Percentiles rank a stretch among this genome's conserved stretches.
These are phyloP conservation scores for Chaetura pelagica DNA, from an alignment of 2,113 vertebrate genomes.

Conservation along the genomic window DNA sequence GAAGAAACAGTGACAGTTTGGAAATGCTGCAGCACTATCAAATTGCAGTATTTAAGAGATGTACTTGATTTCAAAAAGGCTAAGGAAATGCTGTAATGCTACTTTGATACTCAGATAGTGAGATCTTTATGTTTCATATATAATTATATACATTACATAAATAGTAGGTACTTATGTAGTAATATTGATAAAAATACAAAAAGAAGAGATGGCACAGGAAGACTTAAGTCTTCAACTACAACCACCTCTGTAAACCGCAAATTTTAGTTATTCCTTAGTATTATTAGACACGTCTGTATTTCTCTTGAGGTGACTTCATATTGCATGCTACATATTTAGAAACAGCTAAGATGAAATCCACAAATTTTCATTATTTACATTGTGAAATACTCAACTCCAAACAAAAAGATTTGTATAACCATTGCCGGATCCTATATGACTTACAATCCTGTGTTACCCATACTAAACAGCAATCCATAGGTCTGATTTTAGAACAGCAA, in stretches of 20 bases:
- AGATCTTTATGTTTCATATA: neutral
- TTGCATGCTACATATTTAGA: neutral
- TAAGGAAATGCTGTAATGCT: neutral
- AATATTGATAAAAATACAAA: neutral
- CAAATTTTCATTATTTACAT: neutral
- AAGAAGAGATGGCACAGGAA: neutral
- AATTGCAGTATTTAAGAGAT: neutral
- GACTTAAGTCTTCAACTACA: neutral
- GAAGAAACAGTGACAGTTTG: neutral
- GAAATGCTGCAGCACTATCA: neutral
- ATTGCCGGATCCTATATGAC: neutral
- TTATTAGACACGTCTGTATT: neutral
- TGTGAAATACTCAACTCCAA: neutral
- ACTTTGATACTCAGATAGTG: neutral
- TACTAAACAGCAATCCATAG: neutral
- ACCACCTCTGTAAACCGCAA: rapidly evolving
- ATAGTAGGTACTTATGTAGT: neutral
- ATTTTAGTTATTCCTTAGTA: neutral
- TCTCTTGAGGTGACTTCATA: neutral
- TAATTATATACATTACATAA: neutral
- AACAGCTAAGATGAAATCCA: neutral
- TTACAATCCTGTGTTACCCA: neutral
- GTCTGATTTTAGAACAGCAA: neutral
- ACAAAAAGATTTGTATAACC: neutral
- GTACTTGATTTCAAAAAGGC: neutral